Evolutionary conservation across 2,888 invertebrate genomes (phyloP).

Genomic region (Acanthopleura granulata): DNA sequence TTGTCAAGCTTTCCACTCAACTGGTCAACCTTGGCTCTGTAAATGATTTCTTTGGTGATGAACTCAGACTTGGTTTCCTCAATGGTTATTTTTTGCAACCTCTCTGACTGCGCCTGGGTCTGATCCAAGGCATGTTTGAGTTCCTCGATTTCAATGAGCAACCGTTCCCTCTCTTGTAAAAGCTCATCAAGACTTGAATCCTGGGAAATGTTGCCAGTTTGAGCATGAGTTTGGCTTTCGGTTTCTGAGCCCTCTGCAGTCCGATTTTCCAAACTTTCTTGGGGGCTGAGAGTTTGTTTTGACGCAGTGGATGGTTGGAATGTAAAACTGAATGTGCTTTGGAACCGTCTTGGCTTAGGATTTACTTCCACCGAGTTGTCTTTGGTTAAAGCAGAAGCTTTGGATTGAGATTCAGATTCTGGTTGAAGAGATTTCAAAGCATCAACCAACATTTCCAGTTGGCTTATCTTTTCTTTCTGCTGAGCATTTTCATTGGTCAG

Average conservation of each 20-base stretch:
- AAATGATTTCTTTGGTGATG: conserved; percentile 11
- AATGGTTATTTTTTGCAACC: background rate
- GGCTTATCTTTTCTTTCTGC: background rate
- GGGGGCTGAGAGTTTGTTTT: background rate
- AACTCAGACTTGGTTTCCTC: conserved; percentile 11
- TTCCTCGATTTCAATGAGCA: background rate
- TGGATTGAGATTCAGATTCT: background rate
- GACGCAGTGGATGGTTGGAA: background rate
- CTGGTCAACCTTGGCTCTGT: conserved; percentile 2
- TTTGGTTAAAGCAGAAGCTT: no score
- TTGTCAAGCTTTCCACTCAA: background rate
- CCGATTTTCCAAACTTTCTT: background rate
- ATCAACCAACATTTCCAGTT: conserved; percentile 7
- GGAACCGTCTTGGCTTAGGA: background rate
- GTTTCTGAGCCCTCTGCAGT: conserved; percentile 3
- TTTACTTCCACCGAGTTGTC: no score
- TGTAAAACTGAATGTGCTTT: conserved; percentile 1
- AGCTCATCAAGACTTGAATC: background rate
- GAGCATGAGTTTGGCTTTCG: background rate
- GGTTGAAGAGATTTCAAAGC: background rate
- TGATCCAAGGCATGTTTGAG: background rate
- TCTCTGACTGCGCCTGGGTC: background rate
- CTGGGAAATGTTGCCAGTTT: background rate
- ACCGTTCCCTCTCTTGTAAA: background rate
- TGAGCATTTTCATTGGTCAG: conserved; percentile 11